A percentile compares a stretch with the other conserved stretches of the same genome.
Conservation (phyloP, 23 tunicate genomes). For the Trididemnum miniatum region DNA sequence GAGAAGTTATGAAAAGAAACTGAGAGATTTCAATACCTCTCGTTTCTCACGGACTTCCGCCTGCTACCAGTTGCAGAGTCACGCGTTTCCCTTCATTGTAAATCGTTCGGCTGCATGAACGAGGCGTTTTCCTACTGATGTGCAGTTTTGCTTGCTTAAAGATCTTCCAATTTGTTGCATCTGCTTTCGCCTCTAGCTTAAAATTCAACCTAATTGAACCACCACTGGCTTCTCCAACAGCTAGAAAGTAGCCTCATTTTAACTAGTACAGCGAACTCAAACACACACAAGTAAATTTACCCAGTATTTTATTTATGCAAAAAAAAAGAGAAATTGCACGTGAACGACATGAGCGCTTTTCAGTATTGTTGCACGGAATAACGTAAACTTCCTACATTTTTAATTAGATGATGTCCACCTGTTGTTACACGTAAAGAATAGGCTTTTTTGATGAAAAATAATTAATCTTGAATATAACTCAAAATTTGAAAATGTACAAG, state of each 20-base stretch:
- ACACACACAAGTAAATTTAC: background rate
- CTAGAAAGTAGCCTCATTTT: too few relatives aligned
- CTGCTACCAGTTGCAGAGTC: background rate
- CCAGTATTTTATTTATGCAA: background rate
- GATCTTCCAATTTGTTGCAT: too few relatives aligned
- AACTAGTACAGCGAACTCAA: background rate
- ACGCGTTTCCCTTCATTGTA: background rate
- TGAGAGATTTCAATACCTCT: too few relatives aligned
- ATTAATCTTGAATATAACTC: constrained; percentile 1
- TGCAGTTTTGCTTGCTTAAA: too few relatives aligned
- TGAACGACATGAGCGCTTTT: background rate
- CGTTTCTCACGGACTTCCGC: background rate
- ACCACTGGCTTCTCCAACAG: too few relatives aligned
- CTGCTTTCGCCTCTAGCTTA: too few relatives aligned
- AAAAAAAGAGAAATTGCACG: background rate
- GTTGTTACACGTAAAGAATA: background rate
- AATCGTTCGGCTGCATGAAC: background rate
- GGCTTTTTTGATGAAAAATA: constrained; percentile 8
- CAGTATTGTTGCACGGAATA: background rate
- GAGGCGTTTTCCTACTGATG: background rate
- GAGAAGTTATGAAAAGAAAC: too few relatives aligned
- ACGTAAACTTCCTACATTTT: background rate
- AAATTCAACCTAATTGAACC: too few relatives aligned
- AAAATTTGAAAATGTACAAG: background rate
- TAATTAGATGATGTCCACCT: background rate